Base-by-base conservation (phyloP, 2,888 invertebrate genomes). In the Rhagophthalmus giganteus region DNA sequence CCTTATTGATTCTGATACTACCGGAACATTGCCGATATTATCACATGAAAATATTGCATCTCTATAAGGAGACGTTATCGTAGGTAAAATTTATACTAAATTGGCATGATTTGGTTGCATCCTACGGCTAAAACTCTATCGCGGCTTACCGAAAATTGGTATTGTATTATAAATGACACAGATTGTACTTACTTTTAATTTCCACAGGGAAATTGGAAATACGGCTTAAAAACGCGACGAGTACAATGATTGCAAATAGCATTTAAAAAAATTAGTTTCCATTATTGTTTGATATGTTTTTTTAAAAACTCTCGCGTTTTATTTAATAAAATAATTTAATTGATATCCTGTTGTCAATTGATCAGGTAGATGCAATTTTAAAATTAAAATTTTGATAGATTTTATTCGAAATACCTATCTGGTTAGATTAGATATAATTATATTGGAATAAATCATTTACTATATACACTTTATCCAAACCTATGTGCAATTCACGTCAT, bases 1-100 rank as follows among this genome's bases (percentile, higher is more conserved):
- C 44, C 40, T 53, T 54, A 54, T 54, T 54, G 54, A 54, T 54
- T 54, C 45, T 14, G 44, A 45, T 48, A 48, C 47, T 28, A 34
- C 39, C 27, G 25, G 34, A 48, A 35, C 40, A 34, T 41, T 41
- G 33, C 40, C 13, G 48, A 41, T 48, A 41, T 41, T 48, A 48
- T 48, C 47, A 16, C n/a, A 27, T 10, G 38, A 47, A 47, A 47
- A 47, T 46, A 46, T 46, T 37, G 24, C 38, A 46, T 30, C 31
- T 30, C 31, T 38, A 35, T 35, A 46, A 45, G 28, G 16, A 46
- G 46, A 46, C 35, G 37, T 31, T 34, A 37, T 15, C 31, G 14
- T 31, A 46, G 11, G 27, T 44, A 44, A 14, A 44, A 44, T 32
- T 44, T 44, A 28, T 37, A 28, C 24, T 15, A 35, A 44, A 37